phyloP scores from a whole-genome alignment of 1,140 invertebrate species.

The Cyrtorhinus lividipennis region DNA sequence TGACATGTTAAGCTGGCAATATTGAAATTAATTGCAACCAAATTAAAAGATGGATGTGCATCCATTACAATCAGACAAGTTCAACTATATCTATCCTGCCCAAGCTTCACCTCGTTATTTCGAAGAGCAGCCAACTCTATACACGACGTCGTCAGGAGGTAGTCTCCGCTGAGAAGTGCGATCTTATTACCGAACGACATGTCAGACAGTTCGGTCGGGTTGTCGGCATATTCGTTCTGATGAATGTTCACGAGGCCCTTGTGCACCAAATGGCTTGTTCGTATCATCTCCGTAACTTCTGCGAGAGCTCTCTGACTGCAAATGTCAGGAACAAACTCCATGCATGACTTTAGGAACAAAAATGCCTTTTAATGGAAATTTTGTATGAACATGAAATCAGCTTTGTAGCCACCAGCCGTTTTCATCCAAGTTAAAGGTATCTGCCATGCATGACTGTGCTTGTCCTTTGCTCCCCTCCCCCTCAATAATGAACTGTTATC shows the following conservation, averaged over 20 bases:
- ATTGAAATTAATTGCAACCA: no score
- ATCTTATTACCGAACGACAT: conserved; percentile 94
- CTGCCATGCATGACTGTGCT: no score
- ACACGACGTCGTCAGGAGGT: conserved; percentile 77
- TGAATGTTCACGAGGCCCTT: conserved; percentile 76
- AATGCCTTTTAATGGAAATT: no score
- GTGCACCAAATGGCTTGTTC: conserved; percentile 88
- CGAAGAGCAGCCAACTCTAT: conserved; percentile 65
- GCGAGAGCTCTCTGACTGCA: conserved; percentile 72
- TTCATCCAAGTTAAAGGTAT: conserved; percentile 11
- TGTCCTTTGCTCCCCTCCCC: no score
- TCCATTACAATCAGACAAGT: no score
- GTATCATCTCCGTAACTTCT: conserved; percentile 95
- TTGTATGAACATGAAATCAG: not conserved
- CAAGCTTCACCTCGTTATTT: conserved; percentile 54
- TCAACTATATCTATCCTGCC: no score
- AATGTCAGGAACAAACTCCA: conserved; percentile 20
- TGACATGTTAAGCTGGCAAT: no score
- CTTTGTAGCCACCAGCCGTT: not conserved
- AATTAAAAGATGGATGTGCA: no score
- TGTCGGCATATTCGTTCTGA: conserved; percentile 37
- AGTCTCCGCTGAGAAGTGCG: conserved; percentile 82
- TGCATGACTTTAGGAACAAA: not conserved
- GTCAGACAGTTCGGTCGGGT: conserved; percentile 45
- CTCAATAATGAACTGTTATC: no score